A percentile compares a stretch with the other conserved stretches of the same genome.
phyloP scores from a whole-genome alignment of 2,113 vertebrate genomes.

The Melanocharis versteri region DNA sequence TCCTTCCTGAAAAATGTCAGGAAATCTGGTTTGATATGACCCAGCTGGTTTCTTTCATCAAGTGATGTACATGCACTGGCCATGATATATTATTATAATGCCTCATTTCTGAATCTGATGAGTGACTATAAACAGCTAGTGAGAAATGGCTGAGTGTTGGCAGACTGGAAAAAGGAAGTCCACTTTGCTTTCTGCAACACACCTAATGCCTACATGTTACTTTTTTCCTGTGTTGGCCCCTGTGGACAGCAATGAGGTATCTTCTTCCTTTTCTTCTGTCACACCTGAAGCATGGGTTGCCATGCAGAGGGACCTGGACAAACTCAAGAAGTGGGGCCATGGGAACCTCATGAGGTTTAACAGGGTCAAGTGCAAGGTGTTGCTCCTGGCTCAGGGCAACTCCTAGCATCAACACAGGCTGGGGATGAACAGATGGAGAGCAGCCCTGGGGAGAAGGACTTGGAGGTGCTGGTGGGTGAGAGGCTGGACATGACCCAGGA shows the following conservation, averaged over 20 bases:
- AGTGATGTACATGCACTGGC: background rate
- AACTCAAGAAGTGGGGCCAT: background rate
- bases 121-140: background rate
- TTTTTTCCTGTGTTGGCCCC: background rate
- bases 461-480: background rate
- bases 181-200: background rate
- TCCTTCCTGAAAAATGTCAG: conserved; percentile 9
- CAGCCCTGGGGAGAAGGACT: background rate
- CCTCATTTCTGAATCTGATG: background rate
- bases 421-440: background rate
- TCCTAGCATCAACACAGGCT: background rate
- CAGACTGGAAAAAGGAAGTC: background rate
- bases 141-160: background rate
- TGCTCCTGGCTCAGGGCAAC: background rate
- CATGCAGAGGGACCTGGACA: background rate
- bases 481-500: background rate
- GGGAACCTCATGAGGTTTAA: background rate
- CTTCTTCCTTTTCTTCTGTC: background rate
- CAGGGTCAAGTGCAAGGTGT: background rate
- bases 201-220: background rate
- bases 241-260: background rate
- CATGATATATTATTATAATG: background rate
- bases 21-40: conserved; percentile 11
- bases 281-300: background rate
- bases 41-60: background rate